These are phyloP conservation scores for Leptothorax acervorum DNA, from an alignment of 2,888 invertebrate genomes.

Conservation along the genomic window DNA sequence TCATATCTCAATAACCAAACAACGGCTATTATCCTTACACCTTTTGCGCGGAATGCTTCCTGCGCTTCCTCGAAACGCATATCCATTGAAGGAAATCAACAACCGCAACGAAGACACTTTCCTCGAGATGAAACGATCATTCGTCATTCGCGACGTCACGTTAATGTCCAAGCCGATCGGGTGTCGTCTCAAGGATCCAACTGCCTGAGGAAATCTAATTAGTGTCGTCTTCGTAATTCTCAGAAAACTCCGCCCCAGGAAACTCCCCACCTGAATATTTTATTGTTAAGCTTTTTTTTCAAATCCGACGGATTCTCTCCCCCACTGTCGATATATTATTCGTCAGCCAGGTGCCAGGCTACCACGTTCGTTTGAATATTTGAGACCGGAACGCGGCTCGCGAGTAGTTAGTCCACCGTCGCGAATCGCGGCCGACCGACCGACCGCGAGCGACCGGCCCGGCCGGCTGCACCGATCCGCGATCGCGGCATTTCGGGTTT, in stretches of 20 bases:
- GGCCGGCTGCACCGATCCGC: no score
- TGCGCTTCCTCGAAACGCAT: not conserved
- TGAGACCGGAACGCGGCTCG: not conserved
- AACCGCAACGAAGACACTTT: not conserved
- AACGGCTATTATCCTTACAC: not conserved
- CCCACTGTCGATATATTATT: conserved; percentile 36
- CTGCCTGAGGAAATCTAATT: not conserved
- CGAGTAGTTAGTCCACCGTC: not conserved
- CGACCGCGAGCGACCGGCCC: no score
- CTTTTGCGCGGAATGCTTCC: not conserved
- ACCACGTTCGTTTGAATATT: conserved; percentile 33
- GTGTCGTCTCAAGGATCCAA: not conserved
- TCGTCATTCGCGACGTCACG: not conserved
- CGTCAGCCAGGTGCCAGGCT: not conserved
- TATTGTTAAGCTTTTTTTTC: conserved; percentile 15
- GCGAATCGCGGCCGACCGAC: not conserved
- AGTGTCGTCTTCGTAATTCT: not conserved
- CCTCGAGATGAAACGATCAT: conserved; percentile 1
- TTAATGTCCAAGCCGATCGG: not conserved
- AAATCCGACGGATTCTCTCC: conserved; percentile 30
- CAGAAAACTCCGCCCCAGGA: not conserved
- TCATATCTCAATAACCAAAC: not conserved
- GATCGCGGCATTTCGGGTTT: conserved; percentile 15
- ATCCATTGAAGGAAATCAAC: conserved; percentile 4
- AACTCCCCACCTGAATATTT: not conserved